Conservation (phyloP, 1,140 invertebrate genomes). For the Brachionus angularis region DNA sequence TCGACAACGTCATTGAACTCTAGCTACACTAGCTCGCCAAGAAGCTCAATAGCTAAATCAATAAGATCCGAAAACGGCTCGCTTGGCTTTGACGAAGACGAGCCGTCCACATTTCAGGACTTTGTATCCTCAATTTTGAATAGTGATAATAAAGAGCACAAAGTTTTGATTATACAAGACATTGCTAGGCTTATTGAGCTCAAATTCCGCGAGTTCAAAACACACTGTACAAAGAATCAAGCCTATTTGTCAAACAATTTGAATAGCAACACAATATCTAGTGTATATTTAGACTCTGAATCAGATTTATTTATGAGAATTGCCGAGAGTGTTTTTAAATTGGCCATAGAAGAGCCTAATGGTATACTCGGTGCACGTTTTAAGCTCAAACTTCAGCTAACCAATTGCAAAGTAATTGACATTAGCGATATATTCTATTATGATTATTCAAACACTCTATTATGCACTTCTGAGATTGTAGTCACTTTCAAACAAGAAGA, state of each 20-base stretch:
- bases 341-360: constrained; percentile 28
- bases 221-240: too few species aligned
- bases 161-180: constrained; percentile 6
- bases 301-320: constrained; percentile 28
- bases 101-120: constrained; percentile 35
- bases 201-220: constrained; percentile 39
- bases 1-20: too few species aligned
- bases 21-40: too few species aligned
- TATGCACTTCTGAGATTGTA: not conserved
- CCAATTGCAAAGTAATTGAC: not conserved
- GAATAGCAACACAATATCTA: not conserved
- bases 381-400: not conserved
- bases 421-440: constrained; percentile 6
- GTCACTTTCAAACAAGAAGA: not conserved
- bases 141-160: constrained; percentile 16
- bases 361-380: constrained; percentile 29
- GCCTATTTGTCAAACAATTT: too few species aligned
- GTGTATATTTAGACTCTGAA: constrained; percentile 6
- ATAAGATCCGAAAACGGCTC: not conserved
- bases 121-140: constrained; percentile 39
- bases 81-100: not conserved
- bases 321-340: constrained; percentile 14
- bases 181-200: constrained; percentile 41
- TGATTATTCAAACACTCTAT: not conserved
- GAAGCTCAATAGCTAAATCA: too few species aligned